phyloP scores from a whole-genome alignment of 2,888 invertebrate genomes.

The Petrolisthes manimaculis region DNA sequence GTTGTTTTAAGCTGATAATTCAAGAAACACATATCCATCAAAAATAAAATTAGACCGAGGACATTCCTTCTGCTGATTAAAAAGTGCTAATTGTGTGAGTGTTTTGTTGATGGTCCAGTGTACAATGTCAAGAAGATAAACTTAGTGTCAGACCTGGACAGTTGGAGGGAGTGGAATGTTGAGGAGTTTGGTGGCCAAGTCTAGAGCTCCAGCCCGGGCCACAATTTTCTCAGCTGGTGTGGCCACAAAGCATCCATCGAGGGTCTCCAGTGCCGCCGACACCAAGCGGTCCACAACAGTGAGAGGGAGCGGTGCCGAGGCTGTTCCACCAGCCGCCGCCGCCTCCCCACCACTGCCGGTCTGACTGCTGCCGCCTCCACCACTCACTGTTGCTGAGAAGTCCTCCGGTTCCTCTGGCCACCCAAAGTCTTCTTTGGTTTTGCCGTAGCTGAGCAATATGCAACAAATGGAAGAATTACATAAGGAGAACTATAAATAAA shows the following conservation, averaged over 20 bases:
- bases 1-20: too few relatives aligned
- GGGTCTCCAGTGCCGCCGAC: constrained; percentile 79
- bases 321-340: constrained; percentile 63
- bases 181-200: constrained; percentile 69
- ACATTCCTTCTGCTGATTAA: too few relatives aligned
- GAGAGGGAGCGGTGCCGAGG: constrained; percentile 71
- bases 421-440: constrained; percentile 94
- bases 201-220: constrained; percentile 62
- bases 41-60: too few relatives aligned
- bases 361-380: constrained; percentile 69
- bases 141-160: constrained; percentile 67
- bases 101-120: too few relatives aligned
- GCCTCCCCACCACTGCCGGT: constrained; percentile 32
- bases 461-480: too few relatives aligned
- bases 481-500: too few relatives aligned
- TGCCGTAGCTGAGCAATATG: constrained; percentile 79
- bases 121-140: background rate
- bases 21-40: too few relatives aligned
- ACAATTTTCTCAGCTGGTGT: constrained; percentile 67
- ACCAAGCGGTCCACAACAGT: constrained; percentile 78
- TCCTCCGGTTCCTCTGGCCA: constrained; percentile 98
- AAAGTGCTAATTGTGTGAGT: too few relatives aligned
- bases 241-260: constrained; percentile 80
- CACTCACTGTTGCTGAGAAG: constrained; percentile 69
- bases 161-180: constrained; percentile 69